These are phyloP conservation scores for Scaptomyza caliginosa DNA, from an alignment of 2,888 invertebrate genomes.

Conservation along the genomic window DNA sequence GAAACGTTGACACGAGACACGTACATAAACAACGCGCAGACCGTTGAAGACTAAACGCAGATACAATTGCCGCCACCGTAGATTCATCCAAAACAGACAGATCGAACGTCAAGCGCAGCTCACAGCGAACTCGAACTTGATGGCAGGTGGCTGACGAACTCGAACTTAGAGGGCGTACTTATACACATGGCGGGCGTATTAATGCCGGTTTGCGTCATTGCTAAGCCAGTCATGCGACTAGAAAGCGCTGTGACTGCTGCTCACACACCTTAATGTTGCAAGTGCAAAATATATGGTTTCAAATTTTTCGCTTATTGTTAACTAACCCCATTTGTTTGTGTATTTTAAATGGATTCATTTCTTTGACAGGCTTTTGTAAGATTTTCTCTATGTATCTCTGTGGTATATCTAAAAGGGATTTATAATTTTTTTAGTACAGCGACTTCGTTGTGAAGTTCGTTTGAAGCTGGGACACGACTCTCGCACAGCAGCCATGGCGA, in stretches of 20 bases:
- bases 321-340: background rate
- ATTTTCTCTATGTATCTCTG: slow-evolving; percentile 18
- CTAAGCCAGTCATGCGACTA: slow-evolving; percentile 26
- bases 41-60: slow-evolving; percentile 66
- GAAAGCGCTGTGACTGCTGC: background rate
- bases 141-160: slow-evolving; percentile 5
- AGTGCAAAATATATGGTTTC: background rate
- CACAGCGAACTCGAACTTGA: slow-evolving; percentile 54
- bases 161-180: slow-evolving; percentile 29
- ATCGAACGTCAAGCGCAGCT: slow-evolving; percentile 64
- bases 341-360: background rate
- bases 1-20: slow-evolving; percentile 13
- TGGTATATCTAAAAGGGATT: slow-evolving; percentile 53
- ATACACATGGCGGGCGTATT: slow-evolving; percentile 29
- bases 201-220: slow-evolving; percentile 44
- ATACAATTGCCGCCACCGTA: slow-evolving; percentile 12
- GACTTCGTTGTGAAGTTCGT: slow-evolving; percentile 38
- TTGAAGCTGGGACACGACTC: slow-evolving; percentile 33
- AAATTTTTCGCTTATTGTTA: background rate
- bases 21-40: slow-evolving; percentile 61
- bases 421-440: slow-evolving; percentile 46
- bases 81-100: slow-evolving; percentile 8
- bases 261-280: background rate
- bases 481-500: slow-evolving; percentile 48
- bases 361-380: background rate